phyloP scores from a whole-genome alignment of 2,888 invertebrate species.

The Dicyrtoma fusca region DNA sequence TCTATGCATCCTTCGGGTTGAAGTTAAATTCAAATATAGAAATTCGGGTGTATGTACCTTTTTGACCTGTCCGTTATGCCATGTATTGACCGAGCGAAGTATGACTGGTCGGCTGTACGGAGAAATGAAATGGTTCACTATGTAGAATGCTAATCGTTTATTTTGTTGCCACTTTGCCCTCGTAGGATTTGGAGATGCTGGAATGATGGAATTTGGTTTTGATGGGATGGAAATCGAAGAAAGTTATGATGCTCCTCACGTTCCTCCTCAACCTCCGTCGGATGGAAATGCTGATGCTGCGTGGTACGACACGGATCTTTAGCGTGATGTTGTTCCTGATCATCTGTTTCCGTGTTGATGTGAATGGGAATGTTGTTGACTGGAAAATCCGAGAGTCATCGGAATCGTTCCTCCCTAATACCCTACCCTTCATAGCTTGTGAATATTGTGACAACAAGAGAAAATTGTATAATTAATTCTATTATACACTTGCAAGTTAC shows the following conservation, averaged over 20 bases:
- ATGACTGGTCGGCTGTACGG: too few relatives aligned
- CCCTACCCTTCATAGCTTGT: constrained; percentile 12
- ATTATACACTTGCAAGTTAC: background rate
- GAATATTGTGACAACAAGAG: constrained; percentile 15
- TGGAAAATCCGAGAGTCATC: background rate
- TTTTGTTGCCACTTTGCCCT: background rate
- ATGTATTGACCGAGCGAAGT: too few relatives aligned
- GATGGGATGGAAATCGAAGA: constrained; percentile 57
- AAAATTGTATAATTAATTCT: background rate
- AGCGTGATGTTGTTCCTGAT: constrained; percentile 19
- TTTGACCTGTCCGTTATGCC: too few relatives aligned
- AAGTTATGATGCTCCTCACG: constrained; percentile 63
- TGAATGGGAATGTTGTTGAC: background rate
- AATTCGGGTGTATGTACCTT: too few relatives aligned
- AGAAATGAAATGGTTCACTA: too few relatives aligned
- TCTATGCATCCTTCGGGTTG: too few relatives aligned
- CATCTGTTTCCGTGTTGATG: background rate
- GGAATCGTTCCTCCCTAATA: too few relatives aligned
- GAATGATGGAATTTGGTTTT: constrained; percentile 57
- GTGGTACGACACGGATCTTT: constrained; percentile 98
- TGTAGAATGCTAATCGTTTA: background rate
- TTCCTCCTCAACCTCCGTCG: constrained; percentile 80
- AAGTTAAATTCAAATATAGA: too few relatives aligned
- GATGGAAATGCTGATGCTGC: constrained; percentile 91
- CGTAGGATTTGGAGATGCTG: constrained; percentile 57